A percentile compares a stretch with the other conserved stretches of the same genome.
These are phyloP conservation scores for Glaucidium brasilianum DNA, from an alignment of 2,113 vertebrate species.

Conservation along the genomic window DNA sequence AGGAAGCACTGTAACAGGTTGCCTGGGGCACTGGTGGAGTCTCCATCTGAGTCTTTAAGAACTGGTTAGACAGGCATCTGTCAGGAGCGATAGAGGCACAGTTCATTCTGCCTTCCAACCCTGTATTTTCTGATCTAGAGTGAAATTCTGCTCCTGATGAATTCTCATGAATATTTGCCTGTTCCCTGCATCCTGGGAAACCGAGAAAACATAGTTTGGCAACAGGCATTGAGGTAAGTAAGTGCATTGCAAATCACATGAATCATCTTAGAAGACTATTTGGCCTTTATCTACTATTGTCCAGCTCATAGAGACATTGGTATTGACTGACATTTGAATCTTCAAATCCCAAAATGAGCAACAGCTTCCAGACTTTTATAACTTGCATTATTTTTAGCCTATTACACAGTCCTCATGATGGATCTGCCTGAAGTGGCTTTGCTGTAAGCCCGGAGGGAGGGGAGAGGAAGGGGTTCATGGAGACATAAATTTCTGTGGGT, in stretches of 20 bases:
- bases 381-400: constrained; percentile 70
- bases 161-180: not conserved
- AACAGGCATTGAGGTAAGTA: not conserved
- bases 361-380: constrained; percentile 58
- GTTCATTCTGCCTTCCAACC: constrained; percentile 15
- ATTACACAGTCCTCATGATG: constrained; percentile 59
- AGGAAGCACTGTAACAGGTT: not conserved
- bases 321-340: constrained; percentile 2
- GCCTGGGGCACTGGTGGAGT: not conserved
- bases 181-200: not conserved
- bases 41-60: not conserved
- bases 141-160: not conserved
- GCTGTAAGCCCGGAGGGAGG: constrained; percentile 27
- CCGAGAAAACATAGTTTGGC: not conserved
- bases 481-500: constrained; percentile 56
- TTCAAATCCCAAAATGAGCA: constrained; percentile 31
- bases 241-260: not conserved
- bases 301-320: constrained; percentile 1
- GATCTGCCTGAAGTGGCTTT: constrained; percentile 54
- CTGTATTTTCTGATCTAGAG: not conserved
- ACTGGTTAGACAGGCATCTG: not conserved
- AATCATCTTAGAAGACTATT: not conserved
- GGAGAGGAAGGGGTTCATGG: constrained; percentile 3
- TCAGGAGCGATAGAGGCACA: not conserved
- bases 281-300: not conserved